Evolutionary conservation across 2,888 invertebrate species (phyloP).

Genomic region (Embidobia sp.): DNA sequence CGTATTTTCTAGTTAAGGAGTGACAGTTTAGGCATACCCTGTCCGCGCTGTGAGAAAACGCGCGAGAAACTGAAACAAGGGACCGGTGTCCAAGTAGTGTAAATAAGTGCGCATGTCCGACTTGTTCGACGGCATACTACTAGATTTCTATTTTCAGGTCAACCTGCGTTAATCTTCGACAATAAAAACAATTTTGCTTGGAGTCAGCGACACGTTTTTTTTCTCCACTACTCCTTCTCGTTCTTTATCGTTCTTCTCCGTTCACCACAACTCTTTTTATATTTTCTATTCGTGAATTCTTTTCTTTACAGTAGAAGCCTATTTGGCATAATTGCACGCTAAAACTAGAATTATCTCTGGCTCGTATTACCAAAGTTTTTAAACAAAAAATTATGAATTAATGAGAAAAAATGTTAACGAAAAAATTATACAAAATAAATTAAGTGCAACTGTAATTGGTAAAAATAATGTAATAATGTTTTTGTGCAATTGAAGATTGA

Average conservation of each 20-base stretch:
- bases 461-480: too few relatives aligned
- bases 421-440: too few relatives aligned
- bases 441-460: too few relatives aligned
- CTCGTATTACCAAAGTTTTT: too few relatives aligned
- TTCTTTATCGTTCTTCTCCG: neutral
- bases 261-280: conserved; percentile 1
- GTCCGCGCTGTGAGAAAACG: conserved; percentile 69
- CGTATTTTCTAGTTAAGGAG: conserved; percentile 6
- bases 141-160: conserved; percentile 67
- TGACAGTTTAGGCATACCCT: conserved; percentile 2
- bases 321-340: too few relatives aligned
- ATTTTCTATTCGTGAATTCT: neutral
- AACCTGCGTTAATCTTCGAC: conserved; percentile 56
- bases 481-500: too few relatives aligned
- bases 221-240: neutral
- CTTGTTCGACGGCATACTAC: conserved; percentile 70
- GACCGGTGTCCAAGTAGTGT: conserved; percentile 51
- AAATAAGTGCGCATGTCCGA: conserved; percentile 73
- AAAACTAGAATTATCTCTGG: too few relatives aligned
- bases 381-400: too few relatives aligned
- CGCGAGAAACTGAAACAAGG: conserved; percentile 73
- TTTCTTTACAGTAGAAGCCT: neutral
- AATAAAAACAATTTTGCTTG: conserved; percentile 59
- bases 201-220: conserved; percentile 47
- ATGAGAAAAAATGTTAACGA: too few relatives aligned